Percentiles rank a stretch among this genome's conserved stretches.
Evolutionary conservation across 2,797 vertebrate species (phyloP).

Genomic region (Selene dorsalis): DNA sequence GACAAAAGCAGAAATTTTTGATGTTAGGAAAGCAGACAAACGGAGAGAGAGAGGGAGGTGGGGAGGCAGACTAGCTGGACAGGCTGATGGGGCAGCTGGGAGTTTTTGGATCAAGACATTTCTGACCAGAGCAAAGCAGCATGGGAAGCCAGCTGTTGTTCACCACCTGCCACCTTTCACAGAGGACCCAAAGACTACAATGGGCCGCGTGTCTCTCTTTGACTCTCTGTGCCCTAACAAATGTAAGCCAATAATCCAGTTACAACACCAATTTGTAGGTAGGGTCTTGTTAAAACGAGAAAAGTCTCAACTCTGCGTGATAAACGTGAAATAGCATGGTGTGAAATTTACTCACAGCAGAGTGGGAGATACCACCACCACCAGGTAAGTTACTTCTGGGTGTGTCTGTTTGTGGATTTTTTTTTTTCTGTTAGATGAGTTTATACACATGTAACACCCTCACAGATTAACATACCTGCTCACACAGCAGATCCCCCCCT

Average conservation of each 20-base stretch:
- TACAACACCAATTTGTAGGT: slow-evolving; percentile 44
- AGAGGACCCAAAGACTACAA: slow-evolving; percentile 49
- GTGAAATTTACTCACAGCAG: slow-evolving; percentile 22
- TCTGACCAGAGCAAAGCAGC: slow-evolving; percentile 57
- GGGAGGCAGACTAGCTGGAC: slow-evolving; percentile 5
- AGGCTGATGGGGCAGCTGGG: slow-evolving; percentile 56
- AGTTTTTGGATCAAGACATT: slow-evolving; percentile 50
- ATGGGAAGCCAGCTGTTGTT: slow-evolving; percentile 72
- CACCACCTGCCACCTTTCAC: slow-evolving; percentile 71
- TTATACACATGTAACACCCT: neutral
- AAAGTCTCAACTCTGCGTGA: slow-evolving; percentile 27
- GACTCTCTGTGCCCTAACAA: slow-evolving; percentile 63
- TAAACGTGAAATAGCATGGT: slow-evolving; percentile 32
- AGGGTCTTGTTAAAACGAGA: slow-evolving; percentile 13
- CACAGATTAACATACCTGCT: neutral
- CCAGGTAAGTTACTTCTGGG: neutral
- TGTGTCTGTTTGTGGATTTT: neutral
- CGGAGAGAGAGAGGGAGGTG: neutral
- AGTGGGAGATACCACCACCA: slow-evolving; percentile 4
- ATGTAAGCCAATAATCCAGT: slow-evolving; percentile 71
- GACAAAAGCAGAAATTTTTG: neutral
- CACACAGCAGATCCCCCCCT: too few relatives aligned
- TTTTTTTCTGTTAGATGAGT: neutral
- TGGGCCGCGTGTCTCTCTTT: slow-evolving; percentile 35
- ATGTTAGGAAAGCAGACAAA: neutral